phyloP scores from a whole-genome alignment of 2,888 invertebrate genomes.

The Parnassius apollo region DNA sequence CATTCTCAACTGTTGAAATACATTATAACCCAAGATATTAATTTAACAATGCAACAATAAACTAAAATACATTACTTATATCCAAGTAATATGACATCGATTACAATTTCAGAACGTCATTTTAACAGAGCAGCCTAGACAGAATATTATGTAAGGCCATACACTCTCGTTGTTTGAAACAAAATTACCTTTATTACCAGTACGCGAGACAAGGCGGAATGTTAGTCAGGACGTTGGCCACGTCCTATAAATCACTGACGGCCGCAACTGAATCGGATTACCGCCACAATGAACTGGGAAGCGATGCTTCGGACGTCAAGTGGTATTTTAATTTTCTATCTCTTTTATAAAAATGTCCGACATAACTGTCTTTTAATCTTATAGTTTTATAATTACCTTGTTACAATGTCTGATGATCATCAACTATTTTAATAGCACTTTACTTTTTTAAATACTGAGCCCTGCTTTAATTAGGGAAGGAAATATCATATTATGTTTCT shows the following conservation, averaged over 20 bases:
- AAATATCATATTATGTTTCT: too few species aligned
- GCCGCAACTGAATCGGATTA: constrained; percentile 74
- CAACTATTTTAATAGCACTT: constrained; percentile 1
- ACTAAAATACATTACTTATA: too few species aligned
- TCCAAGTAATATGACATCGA: background rate
- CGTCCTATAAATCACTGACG: constrained; percentile 71
- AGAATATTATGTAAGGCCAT: constrained; percentile 21
- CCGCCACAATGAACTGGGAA: constrained; percentile 45
- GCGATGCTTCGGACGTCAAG: constrained; percentile 37
- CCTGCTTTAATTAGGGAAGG: too few species aligned
- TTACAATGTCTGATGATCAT: constrained; percentile 4
- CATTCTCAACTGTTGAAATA: too few species aligned
- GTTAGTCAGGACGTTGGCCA: constrained; percentile 50
- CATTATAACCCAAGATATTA: too few species aligned
- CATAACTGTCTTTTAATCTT: constrained; percentile 22
- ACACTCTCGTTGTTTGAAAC: constrained; percentile 42
- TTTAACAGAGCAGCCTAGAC: constrained; percentile 5
- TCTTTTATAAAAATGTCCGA: constrained; percentile 24
- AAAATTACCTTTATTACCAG: constrained; percentile 67
- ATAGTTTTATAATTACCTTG: constrained; percentile 14
- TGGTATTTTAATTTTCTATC: constrained; percentile 28
- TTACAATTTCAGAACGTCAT: constrained; percentile 18
- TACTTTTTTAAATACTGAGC: too few species aligned
- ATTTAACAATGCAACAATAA: too few species aligned
- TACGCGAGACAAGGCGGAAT: constrained; percentile 57